Conservation (phyloP, 2,888 invertebrate species). For the Synanthedon andrenaeformis region DNA sequence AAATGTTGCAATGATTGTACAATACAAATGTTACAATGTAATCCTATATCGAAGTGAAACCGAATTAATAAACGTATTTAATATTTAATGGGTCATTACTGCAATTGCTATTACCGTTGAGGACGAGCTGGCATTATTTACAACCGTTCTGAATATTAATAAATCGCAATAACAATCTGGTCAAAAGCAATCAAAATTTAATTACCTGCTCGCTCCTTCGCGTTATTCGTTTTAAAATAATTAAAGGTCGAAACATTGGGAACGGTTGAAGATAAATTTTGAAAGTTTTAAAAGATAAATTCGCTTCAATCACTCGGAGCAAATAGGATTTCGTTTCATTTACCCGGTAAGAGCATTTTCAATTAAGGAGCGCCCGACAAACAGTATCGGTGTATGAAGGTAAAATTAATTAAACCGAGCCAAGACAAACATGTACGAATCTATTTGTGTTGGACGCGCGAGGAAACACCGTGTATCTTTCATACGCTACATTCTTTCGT, state of each 20-base stretch:
- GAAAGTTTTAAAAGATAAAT: constrained; percentile 67
- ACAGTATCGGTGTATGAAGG: constrained; percentile 70
- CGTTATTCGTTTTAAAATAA: constrained; percentile 32
- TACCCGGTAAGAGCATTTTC: constrained; percentile 65
- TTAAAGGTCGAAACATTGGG: constrained; percentile 32
- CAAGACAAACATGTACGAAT: constrained; percentile 67
- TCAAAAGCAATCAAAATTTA: constrained; percentile 58
- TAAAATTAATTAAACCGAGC: constrained; percentile 68
- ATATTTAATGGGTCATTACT: constrained; percentile 54
- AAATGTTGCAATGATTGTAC: not conserved
- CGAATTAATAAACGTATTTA: constrained; percentile 38
- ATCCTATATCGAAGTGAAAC: not conserved
- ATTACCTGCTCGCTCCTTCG: constrained; percentile 46
- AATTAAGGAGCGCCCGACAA: constrained; percentile 65
- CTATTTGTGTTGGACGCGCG: constrained; percentile 57
- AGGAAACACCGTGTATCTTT: constrained; percentile 23
- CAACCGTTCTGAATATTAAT: constrained; percentile 49
- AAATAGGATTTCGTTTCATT: constrained; percentile 69
- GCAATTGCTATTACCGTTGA: constrained; percentile 46
- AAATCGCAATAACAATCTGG: constrained; percentile 51
- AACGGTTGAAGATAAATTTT: constrained; percentile 55
- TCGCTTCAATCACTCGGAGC: constrained; percentile 64
- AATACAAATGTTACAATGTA: not conserved
- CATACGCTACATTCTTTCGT: not conserved
- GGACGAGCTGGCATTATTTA: constrained; percentile 42